Percentiles rank a stretch among this genome's conserved stretches.
phyloP scores from a whole-genome alignment of 2,797 vertebrate genomes.

The Macrochelys suwanniensis region DNA sequence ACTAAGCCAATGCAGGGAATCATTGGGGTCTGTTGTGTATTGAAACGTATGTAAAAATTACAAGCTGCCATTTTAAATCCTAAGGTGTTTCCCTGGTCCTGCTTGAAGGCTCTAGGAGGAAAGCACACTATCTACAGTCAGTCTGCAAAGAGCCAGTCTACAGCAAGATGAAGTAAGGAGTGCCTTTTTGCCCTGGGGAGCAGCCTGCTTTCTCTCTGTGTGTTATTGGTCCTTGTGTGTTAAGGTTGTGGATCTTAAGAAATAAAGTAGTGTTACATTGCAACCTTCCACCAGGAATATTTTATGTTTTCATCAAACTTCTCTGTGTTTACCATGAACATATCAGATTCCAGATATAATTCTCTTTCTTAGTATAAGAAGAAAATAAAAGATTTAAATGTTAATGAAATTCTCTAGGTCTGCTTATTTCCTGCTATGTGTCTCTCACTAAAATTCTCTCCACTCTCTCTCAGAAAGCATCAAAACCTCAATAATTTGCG shows the following conservation, averaged over 20 bases:
- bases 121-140: not conserved
- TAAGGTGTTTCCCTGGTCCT: not conserved
- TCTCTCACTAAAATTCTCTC: not conserved
- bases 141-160: not conserved
- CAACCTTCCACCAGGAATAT: not conserved
- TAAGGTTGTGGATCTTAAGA: not conserved
- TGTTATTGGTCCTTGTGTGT: not conserved
- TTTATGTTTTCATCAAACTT: not conserved
- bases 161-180: not conserved
- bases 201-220: not conserved
- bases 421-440: not conserved
- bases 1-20: not conserved
- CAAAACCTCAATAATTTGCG: not conserved
- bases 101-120: not conserved
- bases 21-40: not conserved
- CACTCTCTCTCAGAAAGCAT: not conserved
- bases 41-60: not conserved
- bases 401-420: constrained; percentile 6
- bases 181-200: not conserved
- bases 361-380: not conserved
- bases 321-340: not conserved
- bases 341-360: not conserved
- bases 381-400: not conserved
- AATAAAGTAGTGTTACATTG: not conserved
- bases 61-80: not conserved